A percentile compares a stretch with the other conserved stretches of the same genome.
Evolutionary conservation across 2,888 invertebrate species (phyloP).

Genomic region (Eupithecia insigniata): DNA sequence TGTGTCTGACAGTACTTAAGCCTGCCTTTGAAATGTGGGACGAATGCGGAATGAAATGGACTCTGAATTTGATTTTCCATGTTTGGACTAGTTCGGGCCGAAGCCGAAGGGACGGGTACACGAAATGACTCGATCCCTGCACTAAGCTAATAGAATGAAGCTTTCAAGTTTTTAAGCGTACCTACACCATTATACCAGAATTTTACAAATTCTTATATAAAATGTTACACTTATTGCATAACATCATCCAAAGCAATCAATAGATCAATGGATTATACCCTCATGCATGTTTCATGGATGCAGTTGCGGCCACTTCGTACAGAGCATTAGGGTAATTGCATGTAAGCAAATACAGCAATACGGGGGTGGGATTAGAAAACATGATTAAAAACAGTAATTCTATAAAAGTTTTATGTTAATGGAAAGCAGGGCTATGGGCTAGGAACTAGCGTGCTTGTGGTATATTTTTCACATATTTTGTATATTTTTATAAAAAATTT

Average conservation of each 20-base stretch:
- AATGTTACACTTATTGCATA: constrained; percentile 13
- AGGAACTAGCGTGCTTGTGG: no score
- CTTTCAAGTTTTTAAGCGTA: neutral
- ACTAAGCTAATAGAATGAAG: no score
- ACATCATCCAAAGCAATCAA: constrained; percentile 35
- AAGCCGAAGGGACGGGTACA: no score
- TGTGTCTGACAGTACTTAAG: no score
- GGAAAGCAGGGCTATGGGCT: neutral
- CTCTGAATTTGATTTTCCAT: no score
- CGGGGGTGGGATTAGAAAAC: constrained; percentile 19
- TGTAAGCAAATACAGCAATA: constrained; percentile 39
- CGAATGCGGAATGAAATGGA: no score
- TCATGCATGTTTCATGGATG: constrained; percentile 44
- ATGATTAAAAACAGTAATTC: neutral
- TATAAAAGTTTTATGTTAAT: neutral
- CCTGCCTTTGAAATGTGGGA: no score
- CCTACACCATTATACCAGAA: neutral
- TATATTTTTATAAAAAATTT: no score
- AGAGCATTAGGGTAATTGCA: constrained; percentile 44
- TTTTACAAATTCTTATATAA: neutral
- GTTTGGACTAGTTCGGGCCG: no score
- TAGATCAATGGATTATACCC: constrained; percentile 43
- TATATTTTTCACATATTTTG: no score
- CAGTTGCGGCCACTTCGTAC: constrained; percentile 16
- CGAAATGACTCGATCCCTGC: no score